Conservation (phyloP, 2,113 vertebrate species). For the Semicossyphus pulcher region DNA sequence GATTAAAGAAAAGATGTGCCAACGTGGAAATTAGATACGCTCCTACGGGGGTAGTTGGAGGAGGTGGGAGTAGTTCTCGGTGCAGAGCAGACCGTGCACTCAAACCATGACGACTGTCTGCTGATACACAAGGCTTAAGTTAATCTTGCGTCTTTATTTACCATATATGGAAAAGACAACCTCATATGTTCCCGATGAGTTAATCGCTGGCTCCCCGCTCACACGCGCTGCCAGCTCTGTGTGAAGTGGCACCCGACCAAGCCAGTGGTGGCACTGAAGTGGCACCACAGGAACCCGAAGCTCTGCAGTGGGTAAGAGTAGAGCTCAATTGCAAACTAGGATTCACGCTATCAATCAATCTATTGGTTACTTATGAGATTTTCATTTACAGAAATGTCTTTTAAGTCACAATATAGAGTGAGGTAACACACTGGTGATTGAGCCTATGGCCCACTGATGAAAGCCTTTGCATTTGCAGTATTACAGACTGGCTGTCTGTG, state of each 20-base stretch:
- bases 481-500: no score
- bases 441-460: no score
- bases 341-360: no score
- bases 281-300: neutral
- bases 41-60: conserved; percentile 18
- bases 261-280: neutral
- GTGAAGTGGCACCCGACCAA: neutral
- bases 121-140: neutral
- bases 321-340: no score
- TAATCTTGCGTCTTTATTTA: neutral
- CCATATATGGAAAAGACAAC: neutral
- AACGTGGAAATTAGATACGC: conserved; percentile 48
- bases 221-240: neutral
- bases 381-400: no score
- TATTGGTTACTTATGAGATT: no score
- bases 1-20: conserved; percentile 40
- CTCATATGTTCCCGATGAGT: neutral
- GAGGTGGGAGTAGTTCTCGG: conserved; percentile 18
- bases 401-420: no score
- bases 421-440: no score
- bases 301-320: neutral
- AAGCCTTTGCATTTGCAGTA: no score
- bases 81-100: conserved; percentile 4
- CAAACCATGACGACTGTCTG: conserved; percentile 12
- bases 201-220: neutral